Percentiles rank a stretch among this genome's conserved stretches.
Evolutionary conservation across 2,113 vertebrate species (phyloP).

Genomic region (Carassius auratus): DNA sequence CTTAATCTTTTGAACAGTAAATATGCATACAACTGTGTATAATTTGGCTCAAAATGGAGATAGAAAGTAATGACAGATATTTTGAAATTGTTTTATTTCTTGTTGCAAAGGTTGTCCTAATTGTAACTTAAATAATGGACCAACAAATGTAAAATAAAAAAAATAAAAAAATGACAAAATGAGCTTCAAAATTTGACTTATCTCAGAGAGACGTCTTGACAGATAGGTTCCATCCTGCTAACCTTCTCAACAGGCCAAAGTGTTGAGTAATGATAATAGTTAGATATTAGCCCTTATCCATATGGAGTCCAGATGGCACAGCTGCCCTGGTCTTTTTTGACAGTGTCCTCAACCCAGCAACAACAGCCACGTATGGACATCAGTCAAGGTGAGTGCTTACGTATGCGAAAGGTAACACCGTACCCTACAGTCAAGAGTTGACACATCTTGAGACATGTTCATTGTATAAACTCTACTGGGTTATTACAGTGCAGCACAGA

Average conservation of each 20-base stretch:
- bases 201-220: constrained; percentile 52
- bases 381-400: constrained; percentile 17
- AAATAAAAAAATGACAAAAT: not conserved
- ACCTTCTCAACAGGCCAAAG: constrained; percentile 69
- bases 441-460: not conserved
- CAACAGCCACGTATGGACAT: constrained; percentile 30
- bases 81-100: not conserved
- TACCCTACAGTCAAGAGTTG: not conserved
- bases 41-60: not conserved
- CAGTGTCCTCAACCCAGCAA: constrained; percentile 65
- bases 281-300: constrained; percentile 72
- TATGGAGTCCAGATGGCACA: constrained; percentile 73
- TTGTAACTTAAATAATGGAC: not conserved
- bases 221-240: constrained; percentile 53
- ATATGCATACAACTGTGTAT: not conserved
- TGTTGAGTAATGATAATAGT: constrained; percentile 76
- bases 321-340: constrained; percentile 70
- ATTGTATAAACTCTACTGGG: not conserved
- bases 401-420: not conserved
- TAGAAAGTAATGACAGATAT: not conserved
- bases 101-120: not conserved
- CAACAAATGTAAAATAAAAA: not conserved
- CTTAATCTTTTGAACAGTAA: not conserved
- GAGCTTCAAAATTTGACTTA: not conserved
- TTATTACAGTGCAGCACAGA: not conserved